Percentiles rank a stretch among this genome's conserved stretches.
Evolutionary conservation across 2,888 invertebrate genomes (phyloP).

Genomic region (Acanthoscelides obtectus): DNA sequence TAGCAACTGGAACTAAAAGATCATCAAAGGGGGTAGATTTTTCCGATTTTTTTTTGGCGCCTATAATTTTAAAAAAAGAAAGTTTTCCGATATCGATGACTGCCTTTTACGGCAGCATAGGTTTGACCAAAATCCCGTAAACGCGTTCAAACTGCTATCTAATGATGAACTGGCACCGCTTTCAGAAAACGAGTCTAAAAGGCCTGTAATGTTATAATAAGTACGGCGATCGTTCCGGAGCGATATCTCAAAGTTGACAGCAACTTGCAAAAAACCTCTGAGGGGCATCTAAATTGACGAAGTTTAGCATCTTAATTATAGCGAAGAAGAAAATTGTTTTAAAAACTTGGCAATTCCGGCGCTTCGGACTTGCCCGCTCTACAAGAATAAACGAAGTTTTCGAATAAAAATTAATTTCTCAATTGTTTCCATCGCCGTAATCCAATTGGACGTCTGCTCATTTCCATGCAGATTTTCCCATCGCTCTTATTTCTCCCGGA

Average conservation of each 20-base stretch:
- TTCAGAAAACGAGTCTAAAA: too few relatives aligned
- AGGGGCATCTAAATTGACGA: slow-evolving; percentile 27
- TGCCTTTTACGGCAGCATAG: too few relatives aligned
- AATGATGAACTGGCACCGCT: too few relatives aligned
- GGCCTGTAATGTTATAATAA: too few relatives aligned
- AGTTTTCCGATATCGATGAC: too few relatives aligned
- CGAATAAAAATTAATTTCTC: slow-evolving; percentile 36
- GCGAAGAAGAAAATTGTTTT: slow-evolving; percentile 25
- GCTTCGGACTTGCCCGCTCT: slow-evolving; percentile 12
- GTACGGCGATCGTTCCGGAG: neutral
- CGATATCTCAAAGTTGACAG: neutral
- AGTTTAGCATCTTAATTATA: slow-evolving; percentile 32
- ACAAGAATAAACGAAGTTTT: slow-evolving; percentile 24
- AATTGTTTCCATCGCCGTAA: slow-evolving; percentile 30
- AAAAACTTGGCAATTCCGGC: slow-evolving; percentile 30
- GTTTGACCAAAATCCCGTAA: too few relatives aligned
- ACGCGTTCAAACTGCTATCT: too few relatives aligned
- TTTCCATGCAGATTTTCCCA: slow-evolving; percentile 18
- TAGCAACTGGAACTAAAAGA: too few relatives aligned
- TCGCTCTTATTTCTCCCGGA: neutral
- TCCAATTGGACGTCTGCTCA: slow-evolving; percentile 26
- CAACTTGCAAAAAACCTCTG: slow-evolving; percentile 7
- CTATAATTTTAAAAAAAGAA: too few relatives aligned
- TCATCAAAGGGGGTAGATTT: too few relatives aligned
- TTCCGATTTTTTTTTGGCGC: too few relatives aligned